Conservation (phyloP, 2,888 invertebrate genomes). For the Miltochrista miniata region DNA sequence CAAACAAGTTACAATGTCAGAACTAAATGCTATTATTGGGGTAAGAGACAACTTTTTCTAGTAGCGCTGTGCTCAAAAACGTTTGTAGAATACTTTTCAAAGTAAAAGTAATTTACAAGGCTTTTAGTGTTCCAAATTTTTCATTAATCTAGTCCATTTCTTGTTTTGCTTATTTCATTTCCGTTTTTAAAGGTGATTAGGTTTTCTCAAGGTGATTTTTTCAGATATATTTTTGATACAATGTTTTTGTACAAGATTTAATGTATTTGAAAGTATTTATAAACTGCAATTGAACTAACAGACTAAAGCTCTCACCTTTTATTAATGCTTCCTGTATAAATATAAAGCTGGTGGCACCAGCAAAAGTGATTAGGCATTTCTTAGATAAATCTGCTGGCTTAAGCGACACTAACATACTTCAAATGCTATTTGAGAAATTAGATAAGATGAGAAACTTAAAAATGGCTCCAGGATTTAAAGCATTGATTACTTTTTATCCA, state of each 20-base stretch:
- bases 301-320: conserved; percentile 18
- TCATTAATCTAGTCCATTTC: conserved; percentile 34
- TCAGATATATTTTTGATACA: conserved; percentile 1
- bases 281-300: conserved; percentile 13
- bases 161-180: conserved; percentile 37
- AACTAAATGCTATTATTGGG: conserved; percentile 98
- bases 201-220: conserved; percentile 1
- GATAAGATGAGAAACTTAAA: not conserved
- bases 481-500: too few relatives aligned
- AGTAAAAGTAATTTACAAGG: conserved; percentile 13
- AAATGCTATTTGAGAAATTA: not conserved
- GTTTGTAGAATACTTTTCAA: conserved; percentile 2
- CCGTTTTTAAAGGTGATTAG: conserved; percentile 9
- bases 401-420: not conserved
- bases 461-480: too few relatives aligned
- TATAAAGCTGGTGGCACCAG: not conserved
- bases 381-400: not conserved
- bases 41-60: conserved; percentile 84
- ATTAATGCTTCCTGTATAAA: conserved; percentile 4
- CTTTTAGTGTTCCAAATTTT: conserved; percentile 33
- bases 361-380: not conserved
- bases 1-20: conserved; percentile 99
- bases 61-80: conserved; percentile 12
- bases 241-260: not conserved
- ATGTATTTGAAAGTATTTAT: not conserved